phyloP scores from a whole-genome alignment of 2,888 invertebrate genomes.

The Sminthurinus aureus region DNA sequence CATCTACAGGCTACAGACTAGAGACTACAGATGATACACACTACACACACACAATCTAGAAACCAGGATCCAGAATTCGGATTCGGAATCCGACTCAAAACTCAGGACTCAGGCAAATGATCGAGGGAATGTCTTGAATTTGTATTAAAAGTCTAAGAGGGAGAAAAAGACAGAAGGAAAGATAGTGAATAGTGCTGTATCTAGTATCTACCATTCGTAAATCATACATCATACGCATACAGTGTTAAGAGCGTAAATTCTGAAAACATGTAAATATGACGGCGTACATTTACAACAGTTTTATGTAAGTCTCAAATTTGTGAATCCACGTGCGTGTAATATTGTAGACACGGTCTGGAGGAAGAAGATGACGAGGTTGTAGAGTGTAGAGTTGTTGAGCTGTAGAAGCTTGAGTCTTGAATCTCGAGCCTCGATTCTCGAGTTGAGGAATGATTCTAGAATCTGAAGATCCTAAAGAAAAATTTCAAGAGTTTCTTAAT shows the following conservation, averaged over 20 bases:
- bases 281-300: no score
- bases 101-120: neutral
- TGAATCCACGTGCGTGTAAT: neutral
- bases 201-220: no score
- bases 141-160: neutral
- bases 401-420: neutral
- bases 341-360: neutral
- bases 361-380: neutral
- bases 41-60: neutral
- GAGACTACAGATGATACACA: no score
- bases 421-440: neutral
- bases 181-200: no score
- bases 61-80: no score
- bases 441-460: neutral
- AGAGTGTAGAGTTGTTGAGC: neutral
- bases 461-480: neutral
- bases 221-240: no score
- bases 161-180: neutral
- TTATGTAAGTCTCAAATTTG: neutral
- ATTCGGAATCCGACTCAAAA: neutral
- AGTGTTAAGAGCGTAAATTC: no score
- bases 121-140: neutral
- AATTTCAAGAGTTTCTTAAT: conserved; percentile 47
- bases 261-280: no score
- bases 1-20: no score